phyloP scores from a whole-genome alignment of 2,888 invertebrate species.

The Keiferia lycopersicella region DNA sequence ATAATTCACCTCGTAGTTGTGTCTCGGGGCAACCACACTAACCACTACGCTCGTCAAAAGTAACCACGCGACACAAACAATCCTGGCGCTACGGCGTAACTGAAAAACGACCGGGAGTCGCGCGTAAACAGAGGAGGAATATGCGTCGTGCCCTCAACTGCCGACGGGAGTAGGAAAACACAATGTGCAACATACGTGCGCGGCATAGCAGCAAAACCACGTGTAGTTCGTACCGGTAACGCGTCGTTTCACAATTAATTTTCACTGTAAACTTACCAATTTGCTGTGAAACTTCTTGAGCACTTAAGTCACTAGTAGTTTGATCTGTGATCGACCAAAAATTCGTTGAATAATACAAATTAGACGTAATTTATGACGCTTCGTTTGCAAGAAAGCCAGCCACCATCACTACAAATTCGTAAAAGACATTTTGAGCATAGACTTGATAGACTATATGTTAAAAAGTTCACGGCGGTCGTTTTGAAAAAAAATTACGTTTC shows the following conservation, averaged over 20 bases:
- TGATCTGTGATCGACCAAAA: constrained; percentile 65
- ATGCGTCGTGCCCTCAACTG: constrained; percentile 44
- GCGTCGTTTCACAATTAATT: constrained; percentile 63
- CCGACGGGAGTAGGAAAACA: constrained; percentile 53
- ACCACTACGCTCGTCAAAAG: constrained; percentile 63
- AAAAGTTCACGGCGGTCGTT: constrained; percentile 46
- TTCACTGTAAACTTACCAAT: constrained; percentile 76
- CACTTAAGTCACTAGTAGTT: constrained; percentile 74
- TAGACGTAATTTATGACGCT: constrained; percentile 73
- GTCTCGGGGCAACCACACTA: constrained; percentile 60
- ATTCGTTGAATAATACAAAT: constrained; percentile 64
- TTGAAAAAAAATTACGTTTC: constrained; percentile 27
- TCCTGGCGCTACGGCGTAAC: constrained; percentile 56
- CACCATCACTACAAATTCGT: constrained; percentile 81
- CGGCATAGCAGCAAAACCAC: constrained; percentile 69
- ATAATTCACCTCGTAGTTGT: constrained; percentile 59
- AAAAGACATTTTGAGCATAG: constrained; percentile 79
- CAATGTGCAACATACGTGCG: constrained; percentile 57
- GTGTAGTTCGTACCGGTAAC: constrained; percentile 76
- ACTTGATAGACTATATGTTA: constrained; percentile 73
- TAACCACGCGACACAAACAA: constrained; percentile 77
- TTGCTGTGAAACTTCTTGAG: constrained; percentile 73
- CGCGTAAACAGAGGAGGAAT: constrained; percentile 43
- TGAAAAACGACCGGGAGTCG: constrained; percentile 47
- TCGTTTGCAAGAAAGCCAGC: constrained; percentile 80